Percentiles rank a stretch among this genome's conserved stretches.
phyloP scores from a whole-genome alignment of 2,113 vertebrate genomes.

The Chitala chitala region DNA sequence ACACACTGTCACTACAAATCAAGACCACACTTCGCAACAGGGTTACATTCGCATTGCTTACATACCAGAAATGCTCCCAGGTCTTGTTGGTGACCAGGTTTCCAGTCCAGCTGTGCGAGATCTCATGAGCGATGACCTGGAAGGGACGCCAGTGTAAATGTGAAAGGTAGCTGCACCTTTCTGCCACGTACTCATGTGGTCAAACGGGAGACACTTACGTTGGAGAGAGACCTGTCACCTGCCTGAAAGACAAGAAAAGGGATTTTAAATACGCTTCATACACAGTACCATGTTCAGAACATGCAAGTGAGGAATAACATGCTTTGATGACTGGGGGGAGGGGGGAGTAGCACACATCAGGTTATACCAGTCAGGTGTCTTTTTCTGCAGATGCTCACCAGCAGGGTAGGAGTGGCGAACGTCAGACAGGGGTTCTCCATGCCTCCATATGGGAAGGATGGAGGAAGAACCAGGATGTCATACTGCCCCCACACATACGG shows the following conservation, averaged over 20 bases:
- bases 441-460: slow-evolving; percentile 92
- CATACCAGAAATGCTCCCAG: slow-evolving; percentile 96
- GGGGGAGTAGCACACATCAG: background rate
- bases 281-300: background rate
- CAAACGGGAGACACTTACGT: slow-evolving; percentile 70
- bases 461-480: slow-evolving; percentile 85
- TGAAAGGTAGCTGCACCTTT: background rate
- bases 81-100: slow-evolving; percentile 96
- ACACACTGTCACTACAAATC: background rate
- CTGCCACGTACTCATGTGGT: background rate
- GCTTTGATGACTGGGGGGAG: no score
- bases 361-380: background rate
- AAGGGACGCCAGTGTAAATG: slow-evolving; percentile 13
- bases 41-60: slow-evolving; percentile 13
- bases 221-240: slow-evolving; percentile 86
- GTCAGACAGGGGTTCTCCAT: slow-evolving; percentile 98
- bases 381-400: slow-evolving; percentile 65
- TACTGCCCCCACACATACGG: slow-evolving; percentile 94
- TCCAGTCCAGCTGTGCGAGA: slow-evolving; percentile 97
- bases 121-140: slow-evolving; percentile 96
- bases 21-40: no score
- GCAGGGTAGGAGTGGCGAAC: slow-evolving; percentile 85
- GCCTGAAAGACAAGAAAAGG: slow-evolving; percentile 64
- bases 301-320: background rate
- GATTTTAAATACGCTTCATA: background rate